phyloP scores from a whole-genome alignment of 2,113 vertebrate species.

The Notothenia rossii region DNA sequence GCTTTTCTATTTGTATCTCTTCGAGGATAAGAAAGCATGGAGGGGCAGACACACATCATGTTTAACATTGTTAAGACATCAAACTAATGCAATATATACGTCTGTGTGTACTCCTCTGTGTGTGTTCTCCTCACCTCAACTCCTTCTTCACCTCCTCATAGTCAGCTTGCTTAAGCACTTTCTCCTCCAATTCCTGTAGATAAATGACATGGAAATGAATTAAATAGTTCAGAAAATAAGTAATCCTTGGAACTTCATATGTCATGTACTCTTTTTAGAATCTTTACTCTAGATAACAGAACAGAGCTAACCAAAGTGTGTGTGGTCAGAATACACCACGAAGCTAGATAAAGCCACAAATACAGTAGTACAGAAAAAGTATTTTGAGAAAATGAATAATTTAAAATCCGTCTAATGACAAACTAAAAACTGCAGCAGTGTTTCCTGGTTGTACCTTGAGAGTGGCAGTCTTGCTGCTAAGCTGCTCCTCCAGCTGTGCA shows the following conservation, averaged over 20 bases:
- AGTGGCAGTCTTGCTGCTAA: slow-evolving; percentile 90
- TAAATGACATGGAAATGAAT: slow-evolving; percentile 22
- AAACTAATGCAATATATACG: slow-evolving; percentile 46
- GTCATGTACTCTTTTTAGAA: neutral
- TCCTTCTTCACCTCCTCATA: slow-evolving; percentile 99
- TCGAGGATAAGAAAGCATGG: slow-evolving; percentile 30
- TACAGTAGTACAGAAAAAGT: neutral
- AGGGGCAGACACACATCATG: slow-evolving; percentile 15
- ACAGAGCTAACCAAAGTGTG: neutral
- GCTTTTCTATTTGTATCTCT: slow-evolving; percentile 22
- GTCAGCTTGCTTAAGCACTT: slow-evolving; percentile 95
- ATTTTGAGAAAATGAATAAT: neutral
- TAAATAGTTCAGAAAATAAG: neutral
- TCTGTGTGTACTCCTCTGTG: neutral
- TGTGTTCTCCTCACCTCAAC: slow-evolving; percentile 88
- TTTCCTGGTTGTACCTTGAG: slow-evolving; percentile 86
- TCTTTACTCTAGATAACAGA: neutral
- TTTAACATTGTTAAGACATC: slow-evolving; percentile 52
- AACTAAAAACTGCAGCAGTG: neutral
- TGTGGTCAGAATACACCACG: slow-evolving; percentile 14
- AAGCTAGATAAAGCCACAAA: neutral
- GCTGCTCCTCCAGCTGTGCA: slow-evolving; percentile 95
- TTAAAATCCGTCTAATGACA: neutral
- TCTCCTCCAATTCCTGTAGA: slow-evolving; percentile 96
- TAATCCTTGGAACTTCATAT: neutral